These are phyloP conservation scores for Brevimyrus niger DNA, from an alignment of 2,113 vertebrate species.

Conservation along the genomic window DNA sequence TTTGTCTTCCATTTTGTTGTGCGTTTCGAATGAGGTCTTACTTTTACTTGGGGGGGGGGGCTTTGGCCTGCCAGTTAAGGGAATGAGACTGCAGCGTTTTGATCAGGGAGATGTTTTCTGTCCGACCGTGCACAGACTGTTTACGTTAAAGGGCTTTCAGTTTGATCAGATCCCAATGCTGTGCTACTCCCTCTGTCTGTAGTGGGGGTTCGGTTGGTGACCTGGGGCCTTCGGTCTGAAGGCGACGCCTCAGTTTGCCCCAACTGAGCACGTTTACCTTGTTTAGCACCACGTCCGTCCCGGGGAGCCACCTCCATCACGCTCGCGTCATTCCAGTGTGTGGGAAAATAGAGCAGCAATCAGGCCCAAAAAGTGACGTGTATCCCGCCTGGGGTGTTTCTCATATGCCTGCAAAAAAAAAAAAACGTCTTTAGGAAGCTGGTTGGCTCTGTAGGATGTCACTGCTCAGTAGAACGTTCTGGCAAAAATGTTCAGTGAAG, in stretches of 20 bases:
- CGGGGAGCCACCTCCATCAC: background rate
- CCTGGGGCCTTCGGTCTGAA: background rate
- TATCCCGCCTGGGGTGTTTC: background rate
- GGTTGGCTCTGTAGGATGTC: background rate
- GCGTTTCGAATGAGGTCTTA: background rate
- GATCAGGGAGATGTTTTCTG: slow-evolving; percentile 9
- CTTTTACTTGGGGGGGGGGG: background rate
- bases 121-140: background rate
- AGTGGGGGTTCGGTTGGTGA: background rate
- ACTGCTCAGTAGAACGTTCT: background rate
- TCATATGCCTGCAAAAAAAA: background rate
- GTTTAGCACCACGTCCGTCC: background rate
- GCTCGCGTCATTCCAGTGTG: background rate
- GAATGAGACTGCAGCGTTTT: slow-evolving; percentile 15
- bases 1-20: background rate
- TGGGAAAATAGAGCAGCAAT: background rate
- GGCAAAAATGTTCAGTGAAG: background rate
- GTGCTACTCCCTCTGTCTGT: background rate
- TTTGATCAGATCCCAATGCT: background rate
- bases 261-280: background rate
- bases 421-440: background rate
- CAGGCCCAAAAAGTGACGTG: background rate
- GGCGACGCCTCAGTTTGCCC: background rate
- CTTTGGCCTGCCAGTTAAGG: background rate
- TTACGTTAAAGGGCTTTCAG: slow-evolving; percentile 4